Evolutionary conservation across 2,888 invertebrate species (phyloP).

Genomic region (Heliconius sara): DNA sequence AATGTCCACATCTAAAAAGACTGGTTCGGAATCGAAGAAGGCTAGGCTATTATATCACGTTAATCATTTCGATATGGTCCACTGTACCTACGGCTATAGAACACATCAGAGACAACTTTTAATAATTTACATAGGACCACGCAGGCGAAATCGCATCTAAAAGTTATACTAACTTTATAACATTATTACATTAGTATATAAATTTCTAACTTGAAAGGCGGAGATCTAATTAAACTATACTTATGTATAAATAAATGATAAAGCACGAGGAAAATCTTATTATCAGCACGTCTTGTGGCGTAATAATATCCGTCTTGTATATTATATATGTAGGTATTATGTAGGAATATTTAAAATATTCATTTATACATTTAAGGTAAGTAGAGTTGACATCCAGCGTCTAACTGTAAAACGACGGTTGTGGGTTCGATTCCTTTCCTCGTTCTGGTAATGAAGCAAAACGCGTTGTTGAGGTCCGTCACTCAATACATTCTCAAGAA

Average conservation of each 20-base stretch:
- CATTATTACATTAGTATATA: no score
- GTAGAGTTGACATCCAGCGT: neutral
- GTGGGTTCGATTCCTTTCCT: neutral
- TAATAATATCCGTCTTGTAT: neutral
- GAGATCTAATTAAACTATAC: neutral
- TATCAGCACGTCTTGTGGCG: conserved; percentile 18
- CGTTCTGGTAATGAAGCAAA: neutral
- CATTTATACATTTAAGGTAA: neutral
- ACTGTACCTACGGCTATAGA: no score
- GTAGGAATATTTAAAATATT: neutral
- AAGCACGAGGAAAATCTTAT: conserved; percentile 7
- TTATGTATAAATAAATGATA: conserved; percentile 8
- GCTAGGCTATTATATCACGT: no score
- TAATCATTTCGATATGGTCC: no score
- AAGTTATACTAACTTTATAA: neutral
- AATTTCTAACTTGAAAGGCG: neutral
- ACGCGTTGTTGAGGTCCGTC: no score
- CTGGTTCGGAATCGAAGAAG: no score
- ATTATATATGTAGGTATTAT: neutral
- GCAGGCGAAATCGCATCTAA: neutral
- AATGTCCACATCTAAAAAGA: no score
- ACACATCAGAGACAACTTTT: no score
- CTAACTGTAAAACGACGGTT: neutral
- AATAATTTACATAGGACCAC: neutral
- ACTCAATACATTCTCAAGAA: no score